Percentiles rank a stretch among this genome's conserved stretches.
Conservation (phyloP, 2,888 invertebrate species). For the Seira ritae region DNA sequence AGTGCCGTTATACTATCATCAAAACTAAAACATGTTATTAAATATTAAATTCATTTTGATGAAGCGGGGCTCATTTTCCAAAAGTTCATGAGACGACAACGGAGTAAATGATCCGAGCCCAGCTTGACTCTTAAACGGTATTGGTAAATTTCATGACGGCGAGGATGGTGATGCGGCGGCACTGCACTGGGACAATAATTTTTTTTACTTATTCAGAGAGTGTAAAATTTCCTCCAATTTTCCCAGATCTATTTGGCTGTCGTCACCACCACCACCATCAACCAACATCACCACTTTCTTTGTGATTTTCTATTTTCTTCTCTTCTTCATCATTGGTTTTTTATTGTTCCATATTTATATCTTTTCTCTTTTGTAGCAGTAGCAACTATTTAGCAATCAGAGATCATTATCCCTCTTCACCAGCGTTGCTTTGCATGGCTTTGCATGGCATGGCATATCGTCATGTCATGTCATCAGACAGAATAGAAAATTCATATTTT, state of each 20-base stretch:
- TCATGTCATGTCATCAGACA: neutral
- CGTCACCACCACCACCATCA: no score
- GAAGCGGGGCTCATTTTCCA: neutral
- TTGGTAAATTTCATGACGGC: no score
- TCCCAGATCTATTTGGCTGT: neutral
- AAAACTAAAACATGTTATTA: no score
- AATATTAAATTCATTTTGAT: no score
- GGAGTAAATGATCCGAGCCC: neutral
- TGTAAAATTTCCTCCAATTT: neutral
- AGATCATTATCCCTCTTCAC: no score
- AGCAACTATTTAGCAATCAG: neutral
- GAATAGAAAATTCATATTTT: constrained; percentile 1
- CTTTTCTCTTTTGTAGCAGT: neutral
- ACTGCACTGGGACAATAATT: no score
- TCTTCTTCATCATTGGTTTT: neutral
- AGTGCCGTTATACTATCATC: neutral
- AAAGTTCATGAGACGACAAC: neutral
- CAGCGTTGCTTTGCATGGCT: no score
- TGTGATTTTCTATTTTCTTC: neutral
- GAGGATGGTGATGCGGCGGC: no score
- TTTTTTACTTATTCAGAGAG: neutral
- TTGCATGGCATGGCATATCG: no score
- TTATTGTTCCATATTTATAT: neutral
- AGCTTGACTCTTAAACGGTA: neutral
- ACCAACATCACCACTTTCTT: constrained; percentile 3